Evolutionary conservation across 2,888 invertebrate genomes (phyloP).

Genomic region (Liopterus haemorrhoidalis): DNA sequence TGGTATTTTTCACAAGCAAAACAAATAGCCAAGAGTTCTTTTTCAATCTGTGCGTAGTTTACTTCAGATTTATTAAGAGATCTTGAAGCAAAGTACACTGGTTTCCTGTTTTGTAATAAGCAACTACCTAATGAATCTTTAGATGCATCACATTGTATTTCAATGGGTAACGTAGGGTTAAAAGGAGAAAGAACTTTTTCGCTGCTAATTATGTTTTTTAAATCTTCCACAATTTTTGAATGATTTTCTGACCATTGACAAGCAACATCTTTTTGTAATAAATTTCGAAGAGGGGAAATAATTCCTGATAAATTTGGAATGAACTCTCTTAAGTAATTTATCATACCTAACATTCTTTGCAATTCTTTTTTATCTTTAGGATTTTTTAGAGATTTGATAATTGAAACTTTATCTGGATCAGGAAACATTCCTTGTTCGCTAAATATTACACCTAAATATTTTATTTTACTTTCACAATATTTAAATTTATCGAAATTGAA

Average conservation of each 20-base stretch:
- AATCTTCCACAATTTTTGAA: conserved; percentile 16
- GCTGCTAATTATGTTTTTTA: conserved; percentile 21
- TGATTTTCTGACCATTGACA: conserved; percentile 15
- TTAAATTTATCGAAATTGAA: conserved; percentile 36
- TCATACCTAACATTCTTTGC: conserved; percentile 34
- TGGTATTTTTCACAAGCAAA: conserved; percentile 19
- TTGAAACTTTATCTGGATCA: conserved; percentile 27
- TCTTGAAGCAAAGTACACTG: conserved; percentile 27
- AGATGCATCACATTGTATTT: background rate
- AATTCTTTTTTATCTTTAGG: conserved; percentile 33
- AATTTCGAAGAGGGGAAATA: conserved; percentile 5
- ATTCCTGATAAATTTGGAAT: conserved; percentile 15
- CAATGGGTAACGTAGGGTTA: background rate
- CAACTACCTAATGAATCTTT: background rate
- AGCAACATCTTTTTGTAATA: conserved; percentile 25
- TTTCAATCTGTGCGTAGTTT: conserved; percentile 31
- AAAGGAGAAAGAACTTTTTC: background rate
- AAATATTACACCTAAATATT: conserved; percentile 33
- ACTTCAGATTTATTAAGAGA: conserved; percentile 26
- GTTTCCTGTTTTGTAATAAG: conserved; percentile 4
- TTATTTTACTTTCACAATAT: conserved; percentile 31
- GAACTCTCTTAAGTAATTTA: conserved; percentile 29
- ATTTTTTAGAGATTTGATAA: conserved; percentile 23
- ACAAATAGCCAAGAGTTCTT: conserved; percentile 26
- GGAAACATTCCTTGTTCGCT: conserved; percentile 25